Evolutionary conservation across 2,113 vertebrate species (phyloP), one percentile per base, ranked within the genome.

Genomic region (Coregonus clupeaformis): DNA sequence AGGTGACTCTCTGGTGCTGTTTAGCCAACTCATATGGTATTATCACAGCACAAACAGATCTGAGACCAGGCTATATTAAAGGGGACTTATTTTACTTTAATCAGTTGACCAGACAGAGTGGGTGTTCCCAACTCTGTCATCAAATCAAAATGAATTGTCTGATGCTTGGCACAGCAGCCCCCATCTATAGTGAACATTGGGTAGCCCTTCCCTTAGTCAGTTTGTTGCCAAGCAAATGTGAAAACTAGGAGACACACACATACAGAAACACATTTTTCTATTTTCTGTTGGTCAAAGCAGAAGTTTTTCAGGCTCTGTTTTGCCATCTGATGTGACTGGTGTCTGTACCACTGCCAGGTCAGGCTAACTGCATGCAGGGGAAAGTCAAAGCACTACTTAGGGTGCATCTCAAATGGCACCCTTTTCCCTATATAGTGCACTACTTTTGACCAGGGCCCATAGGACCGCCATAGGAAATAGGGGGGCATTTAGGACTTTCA

Each of bases 251-350:
- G 67, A 75, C 75, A 67, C 75, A 65, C 42, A 16, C 36, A 42
- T 64, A 76, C 69, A 80, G 68, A 77, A 76, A 82, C 81, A 78
- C 77, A 81, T 68, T 85, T 72, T 78, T 77, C 30, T 29, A 27
- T 71, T 52, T 52, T 69, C 18, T 59, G 6, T 49, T 62, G 87
- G 69, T 92, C 84, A 90, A 78, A 88, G 84, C 86, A 87, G 80
- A 83, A 90, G 80, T 90, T 92, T 90, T 89, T 85, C 90, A 87
- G 65, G 27, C n/a, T n/a, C n/a, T 16, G 68, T 75, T 73, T 49
- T 67, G 67, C 20, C 66, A 24, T 71, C 16, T 77, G 77, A 72
- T 68, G 72, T 76, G 76, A 74, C 1, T 74, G 49, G n/a, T 71
- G 25, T 75, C n/a, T 71, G 5, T 52, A 2, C 9, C 36, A 42